Conservation (phyloP, 1,140 invertebrate species). For the Tetragonula clypearis region DNA sequence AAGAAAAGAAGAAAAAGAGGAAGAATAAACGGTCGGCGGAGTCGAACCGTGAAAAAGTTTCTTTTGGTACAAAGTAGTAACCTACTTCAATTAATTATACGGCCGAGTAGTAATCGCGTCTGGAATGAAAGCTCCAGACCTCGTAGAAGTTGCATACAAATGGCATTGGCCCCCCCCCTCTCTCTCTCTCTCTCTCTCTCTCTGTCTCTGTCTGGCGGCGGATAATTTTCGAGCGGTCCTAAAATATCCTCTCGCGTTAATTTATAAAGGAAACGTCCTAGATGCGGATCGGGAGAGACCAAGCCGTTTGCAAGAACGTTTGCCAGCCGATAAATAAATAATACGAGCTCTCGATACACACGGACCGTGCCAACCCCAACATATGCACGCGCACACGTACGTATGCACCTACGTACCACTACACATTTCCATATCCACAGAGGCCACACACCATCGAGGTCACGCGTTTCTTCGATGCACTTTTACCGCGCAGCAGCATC, state of each 20-base stretch:
- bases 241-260: constrained; percentile 21
- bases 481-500: constrained; percentile 19
- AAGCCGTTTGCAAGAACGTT: neutral
- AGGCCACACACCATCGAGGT: constrained; percentile 42
- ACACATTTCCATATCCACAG: constrained; percentile 35
- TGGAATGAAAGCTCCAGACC: neutral
- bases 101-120: neutral
- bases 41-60: neutral
- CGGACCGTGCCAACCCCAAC: constrained; percentile 17
- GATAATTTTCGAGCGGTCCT: neutral
- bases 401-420: too few species aligned
- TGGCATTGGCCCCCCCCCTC: neutral
- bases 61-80: neutral
- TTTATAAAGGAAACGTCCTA: constrained; percentile 10
- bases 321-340: constrained; percentile 38
- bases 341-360: constrained; percentile 41
- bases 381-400: too few species aligned
- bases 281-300: constrained; percentile 17
- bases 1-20: neutral
- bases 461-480: constrained; percentile 29
- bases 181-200: too few species aligned
- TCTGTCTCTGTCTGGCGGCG: neutral
- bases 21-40: neutral
- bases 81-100: constrained; percentile 42
- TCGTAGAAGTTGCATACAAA: neutral